A percentile compares a stretch with the other conserved stretches of the same genome.
phyloP scores from a whole-genome alignment of 1,140 invertebrate genomes.

The Meloidogyne hapla region DNA sequence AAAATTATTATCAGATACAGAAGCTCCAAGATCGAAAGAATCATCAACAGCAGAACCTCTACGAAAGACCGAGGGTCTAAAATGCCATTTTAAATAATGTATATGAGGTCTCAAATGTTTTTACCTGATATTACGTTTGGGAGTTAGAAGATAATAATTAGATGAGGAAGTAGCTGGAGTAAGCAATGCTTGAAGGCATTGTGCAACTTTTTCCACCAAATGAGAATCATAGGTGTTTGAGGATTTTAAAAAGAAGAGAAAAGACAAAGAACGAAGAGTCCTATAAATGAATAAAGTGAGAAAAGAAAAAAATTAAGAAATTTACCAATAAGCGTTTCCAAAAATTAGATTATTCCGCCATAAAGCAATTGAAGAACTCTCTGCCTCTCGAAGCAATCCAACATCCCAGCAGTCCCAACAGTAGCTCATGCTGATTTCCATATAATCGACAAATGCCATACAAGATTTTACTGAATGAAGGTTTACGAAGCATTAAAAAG shows the following conservation, averaged over 20 bases:
- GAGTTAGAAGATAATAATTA: constrained; percentile 20
- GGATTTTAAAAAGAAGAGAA: constrained; percentile 32
- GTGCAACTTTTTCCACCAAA: constrained; percentile 19
- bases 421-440: constrained; percentile 23
- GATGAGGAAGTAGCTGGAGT: constrained; percentile 25
- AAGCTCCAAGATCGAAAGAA: constrained; percentile 12
- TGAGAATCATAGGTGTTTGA: constrained; percentile 24
- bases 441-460: constrained; percentile 31
- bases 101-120: neutral
- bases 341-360: constrained; percentile 30
- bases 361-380: constrained; percentile 22
- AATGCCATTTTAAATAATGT: neutral
- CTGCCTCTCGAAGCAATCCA: constrained; percentile 30
- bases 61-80: constrained; percentile 25
- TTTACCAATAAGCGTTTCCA: constrained; percentile 26
- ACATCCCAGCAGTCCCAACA: constrained; percentile 26
- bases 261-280: constrained; percentile 15
- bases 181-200: constrained; percentile 33
- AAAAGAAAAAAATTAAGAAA: constrained; percentile 1
- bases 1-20: constrained; percentile 4
- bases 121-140: constrained; percentile 18
- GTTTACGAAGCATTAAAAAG: constrained; percentile 3
- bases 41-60: constrained; percentile 29
- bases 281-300: constrained; percentile 16
- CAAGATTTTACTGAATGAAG: constrained; percentile 30